A percentile compares a stretch with the other conserved stretches of the same genome.
phyloP scores from a whole-genome alignment of 1,140 invertebrate species.

The Leptopilina boulardi region DNA sequence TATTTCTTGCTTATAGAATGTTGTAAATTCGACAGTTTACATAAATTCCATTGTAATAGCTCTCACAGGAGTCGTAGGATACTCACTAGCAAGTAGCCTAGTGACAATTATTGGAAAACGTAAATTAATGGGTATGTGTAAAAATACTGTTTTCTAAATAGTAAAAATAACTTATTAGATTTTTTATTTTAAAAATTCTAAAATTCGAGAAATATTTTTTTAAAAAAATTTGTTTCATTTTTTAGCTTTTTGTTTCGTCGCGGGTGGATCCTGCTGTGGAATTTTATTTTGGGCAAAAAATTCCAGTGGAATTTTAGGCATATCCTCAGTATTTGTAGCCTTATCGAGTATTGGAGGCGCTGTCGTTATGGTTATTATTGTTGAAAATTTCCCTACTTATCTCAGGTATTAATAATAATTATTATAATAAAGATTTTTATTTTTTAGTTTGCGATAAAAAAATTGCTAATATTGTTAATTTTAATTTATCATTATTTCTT shows the following conservation, averaged over 20 bases:
- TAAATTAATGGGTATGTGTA: conserved; percentile 65
- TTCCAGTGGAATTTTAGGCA: conserved; percentile 62
- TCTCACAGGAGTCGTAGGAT: conserved; percentile 67
- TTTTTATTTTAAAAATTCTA: too few species aligned
- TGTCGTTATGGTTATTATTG: conserved; percentile 66
- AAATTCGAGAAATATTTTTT: too few species aligned
- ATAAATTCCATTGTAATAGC: conserved; percentile 73
- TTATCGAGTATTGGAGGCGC: conserved; percentile 68
- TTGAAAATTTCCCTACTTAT: conserved; percentile 67
- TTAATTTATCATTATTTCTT: conserved; percentile 29
- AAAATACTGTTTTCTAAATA: too few species aligned
- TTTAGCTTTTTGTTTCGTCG: conserved; percentile 64
- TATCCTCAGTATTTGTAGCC: conserved; percentile 68
- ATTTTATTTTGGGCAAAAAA: conserved; percentile 65
- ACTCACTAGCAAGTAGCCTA: conserved; percentile 67
- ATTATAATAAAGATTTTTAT: not conserved
- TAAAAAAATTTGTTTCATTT: conserved; percentile 73
- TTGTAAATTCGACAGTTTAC: conserved; percentile 67
- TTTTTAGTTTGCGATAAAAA: too few species aligned
- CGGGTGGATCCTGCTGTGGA: conserved; percentile 63
- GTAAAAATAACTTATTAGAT: too few species aligned
- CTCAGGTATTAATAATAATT: conserved; percentile 58
- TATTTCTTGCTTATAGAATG: conserved; percentile 50
- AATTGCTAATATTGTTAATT: not conserved
- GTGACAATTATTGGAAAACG: conserved; percentile 70